phyloP scores from a whole-genome alignment of 2,113 vertebrate species.

The Sardina pilchardus region DNA sequence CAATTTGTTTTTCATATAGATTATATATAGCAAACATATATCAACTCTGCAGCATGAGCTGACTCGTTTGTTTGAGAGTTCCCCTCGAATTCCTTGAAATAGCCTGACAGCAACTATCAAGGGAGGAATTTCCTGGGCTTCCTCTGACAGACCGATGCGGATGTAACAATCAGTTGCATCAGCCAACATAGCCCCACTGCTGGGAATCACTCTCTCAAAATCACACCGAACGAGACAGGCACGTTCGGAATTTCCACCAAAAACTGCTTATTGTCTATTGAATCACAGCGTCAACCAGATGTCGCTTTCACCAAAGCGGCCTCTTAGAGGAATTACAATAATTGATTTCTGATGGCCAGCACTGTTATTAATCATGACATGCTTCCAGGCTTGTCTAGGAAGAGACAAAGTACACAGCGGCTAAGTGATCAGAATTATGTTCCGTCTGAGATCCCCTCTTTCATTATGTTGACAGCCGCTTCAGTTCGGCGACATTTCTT shows the following conservation, averaged over 20 bases:
- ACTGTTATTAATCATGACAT: conserved; percentile 3
- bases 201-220: conserved; percentile 26
- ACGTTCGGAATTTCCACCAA: conserved; percentile 34
- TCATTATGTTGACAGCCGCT: conserved; percentile 63
- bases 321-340: conserved; percentile 23
- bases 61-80: neutral
- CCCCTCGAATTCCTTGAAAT: conserved; percentile 18
- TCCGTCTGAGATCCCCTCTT: conserved; percentile 57
- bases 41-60: neutral
- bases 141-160: conserved; percentile 35
- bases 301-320: conserved; percentile 48
- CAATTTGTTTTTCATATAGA: neutral
- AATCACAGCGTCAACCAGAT: conserved; percentile 11
- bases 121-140: conserved; percentile 27
- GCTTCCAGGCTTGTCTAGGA: neutral
- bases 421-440: conserved; percentile 53
- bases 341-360: neutral
- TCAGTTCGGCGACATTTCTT: conserved; percentile 48
- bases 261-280: conserved; percentile 19
- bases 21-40: neutral
- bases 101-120: conserved; percentile 23
- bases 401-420: neutral
- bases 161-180: conserved; percentile 30
- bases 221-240: conserved; percentile 20
- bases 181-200: conserved; percentile 15